Conservation (phyloP, 2,888 invertebrate genomes). For the Polietes domitor region DNA sequence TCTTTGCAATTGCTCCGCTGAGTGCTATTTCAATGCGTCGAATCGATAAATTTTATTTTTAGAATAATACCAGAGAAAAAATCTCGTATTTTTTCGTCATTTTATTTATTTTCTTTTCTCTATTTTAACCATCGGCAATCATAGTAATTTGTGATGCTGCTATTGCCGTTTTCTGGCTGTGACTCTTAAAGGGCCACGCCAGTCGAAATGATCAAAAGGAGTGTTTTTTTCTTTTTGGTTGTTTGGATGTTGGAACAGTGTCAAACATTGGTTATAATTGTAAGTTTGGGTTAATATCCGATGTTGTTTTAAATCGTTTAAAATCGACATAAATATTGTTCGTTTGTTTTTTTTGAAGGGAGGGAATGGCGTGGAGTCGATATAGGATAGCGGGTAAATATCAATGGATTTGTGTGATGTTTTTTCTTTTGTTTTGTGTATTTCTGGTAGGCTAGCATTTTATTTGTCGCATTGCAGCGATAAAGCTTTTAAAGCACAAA, state of each 20-base stretch:
- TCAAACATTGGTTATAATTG: slow-evolving; percentile 67
- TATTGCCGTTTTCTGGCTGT: slow-evolving; percentile 19
- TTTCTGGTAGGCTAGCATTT: slow-evolving; percentile 27
- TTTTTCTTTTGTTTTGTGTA: background rate
- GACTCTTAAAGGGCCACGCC: background rate
- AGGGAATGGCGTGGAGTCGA: background rate
- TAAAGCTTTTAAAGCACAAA: background rate
- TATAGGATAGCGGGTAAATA: slow-evolving; percentile 34
- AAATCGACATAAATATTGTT: slow-evolving; percentile 59
- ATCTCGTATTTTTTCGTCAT: slow-evolving; percentile 8
- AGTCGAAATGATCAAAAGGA: background rate
- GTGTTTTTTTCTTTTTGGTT: slow-evolving; percentile 34
- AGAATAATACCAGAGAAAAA: slow-evolving; percentile 50
- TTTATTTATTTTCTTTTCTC: slow-evolving; percentile 25
- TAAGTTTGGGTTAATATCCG: slow-evolving; percentile 67
- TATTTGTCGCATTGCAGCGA: slow-evolving; percentile 64
- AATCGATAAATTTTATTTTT: slow-evolving; percentile 76
- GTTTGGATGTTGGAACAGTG: slow-evolving; percentile 63
- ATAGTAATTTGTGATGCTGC: slow-evolving; percentile 60
- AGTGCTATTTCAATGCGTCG: slow-evolving; percentile 79
- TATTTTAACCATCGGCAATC: slow-evolving; percentile 65
- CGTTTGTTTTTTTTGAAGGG: slow-evolving; percentile 46
- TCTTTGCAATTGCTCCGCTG: slow-evolving; percentile 78
- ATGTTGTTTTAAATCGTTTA: slow-evolving; percentile 61
- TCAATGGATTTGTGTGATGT: slow-evolving; percentile 15